Conservation (phyloP, 2,888 invertebrate species). For the Beris morrisii region DNA sequence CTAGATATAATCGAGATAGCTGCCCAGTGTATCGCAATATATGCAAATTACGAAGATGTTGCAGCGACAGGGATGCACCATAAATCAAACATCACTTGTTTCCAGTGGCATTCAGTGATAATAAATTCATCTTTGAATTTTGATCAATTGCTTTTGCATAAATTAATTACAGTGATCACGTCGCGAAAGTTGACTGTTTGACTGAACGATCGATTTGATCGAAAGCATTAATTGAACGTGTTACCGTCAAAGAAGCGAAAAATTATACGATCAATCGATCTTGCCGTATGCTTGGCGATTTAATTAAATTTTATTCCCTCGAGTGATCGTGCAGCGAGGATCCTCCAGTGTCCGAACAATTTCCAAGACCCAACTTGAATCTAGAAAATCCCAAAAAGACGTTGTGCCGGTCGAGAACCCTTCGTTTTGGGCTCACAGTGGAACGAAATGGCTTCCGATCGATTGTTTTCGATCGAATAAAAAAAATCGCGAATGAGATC, state of each 20-base stretch:
- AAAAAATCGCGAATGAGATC: no score
- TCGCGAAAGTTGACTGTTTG: constrained; percentile 19
- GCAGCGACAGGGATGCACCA: constrained; percentile 15
- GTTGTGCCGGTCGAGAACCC: no score
- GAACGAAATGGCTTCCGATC: no score
- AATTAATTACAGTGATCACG: constrained; percentile 25
- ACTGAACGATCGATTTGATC: constrained; percentile 13
- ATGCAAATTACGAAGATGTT: constrained; percentile 28
- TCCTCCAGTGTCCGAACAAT: no score
- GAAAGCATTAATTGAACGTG: constrained; percentile 18
- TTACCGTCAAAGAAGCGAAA: constrained; percentile 26
- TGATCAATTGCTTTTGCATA: constrained; percentile 32
- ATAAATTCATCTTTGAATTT: constrained; percentile 23
- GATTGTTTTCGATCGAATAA: no score
- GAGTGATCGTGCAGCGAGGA: no score
- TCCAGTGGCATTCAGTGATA: constrained; percentile 17
- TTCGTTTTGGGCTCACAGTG: no score
- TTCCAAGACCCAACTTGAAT: no score
- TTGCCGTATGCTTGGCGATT: constrained; percentile 5
- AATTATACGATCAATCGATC: constrained; percentile 28
- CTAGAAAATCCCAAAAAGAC: no score
- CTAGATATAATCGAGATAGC: constrained; percentile 17
- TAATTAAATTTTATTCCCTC: no score
- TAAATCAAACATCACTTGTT: constrained; percentile 32
- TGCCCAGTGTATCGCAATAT: not conserved